A percentile compares a stretch with the other conserved stretches of the same genome.
Evolutionary conservation across 2,888 invertebrate species (phyloP).

Genomic region (Cylloceria caligata): DNA sequence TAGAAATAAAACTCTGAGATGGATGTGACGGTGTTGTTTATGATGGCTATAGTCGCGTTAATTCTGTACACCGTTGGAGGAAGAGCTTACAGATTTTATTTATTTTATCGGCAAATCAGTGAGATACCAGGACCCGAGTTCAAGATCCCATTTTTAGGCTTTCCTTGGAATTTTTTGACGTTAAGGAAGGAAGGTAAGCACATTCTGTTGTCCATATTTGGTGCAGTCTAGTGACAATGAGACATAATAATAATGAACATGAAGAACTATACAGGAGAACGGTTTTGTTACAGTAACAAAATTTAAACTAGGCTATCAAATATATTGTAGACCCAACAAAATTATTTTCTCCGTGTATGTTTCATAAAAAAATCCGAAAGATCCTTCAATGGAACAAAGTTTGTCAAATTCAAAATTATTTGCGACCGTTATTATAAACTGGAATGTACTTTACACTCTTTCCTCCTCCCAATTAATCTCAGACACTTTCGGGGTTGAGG

Average conservation of each 20-base stretch:
- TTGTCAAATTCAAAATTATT: too few relatives aligned
- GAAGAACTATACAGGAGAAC: too few relatives aligned
- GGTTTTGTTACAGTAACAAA: too few relatives aligned
- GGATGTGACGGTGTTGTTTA: conserved; percentile 11
- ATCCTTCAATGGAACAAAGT: too few relatives aligned
- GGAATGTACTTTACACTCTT: too few relatives aligned
- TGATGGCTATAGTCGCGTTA: not conserved
- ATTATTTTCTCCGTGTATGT: too few relatives aligned
- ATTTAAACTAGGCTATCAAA: too few relatives aligned
- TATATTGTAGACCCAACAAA: too few relatives aligned
- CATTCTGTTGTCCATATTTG: not conserved
- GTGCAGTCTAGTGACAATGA: not conserved
- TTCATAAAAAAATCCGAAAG: too few relatives aligned
- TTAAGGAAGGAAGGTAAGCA: conserved; percentile 67
- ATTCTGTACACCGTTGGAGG: conserved; percentile 5
- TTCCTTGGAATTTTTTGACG: conserved; percentile 48
- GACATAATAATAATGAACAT: not conserved
- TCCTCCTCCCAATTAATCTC: too few relatives aligned
- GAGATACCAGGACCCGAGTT: conserved; percentile 71
- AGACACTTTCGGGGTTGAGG: too few relatives aligned
- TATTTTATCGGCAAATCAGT: conserved; percentile 51
- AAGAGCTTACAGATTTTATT: conserved; percentile 48
- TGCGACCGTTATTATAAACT: too few relatives aligned
- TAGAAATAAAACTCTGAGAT: not conserved
- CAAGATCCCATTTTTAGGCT: conserved; percentile 69